phyloP scores from a whole-genome alignment of 2,888 invertebrate genomes.

The Sturmia bella region DNA sequence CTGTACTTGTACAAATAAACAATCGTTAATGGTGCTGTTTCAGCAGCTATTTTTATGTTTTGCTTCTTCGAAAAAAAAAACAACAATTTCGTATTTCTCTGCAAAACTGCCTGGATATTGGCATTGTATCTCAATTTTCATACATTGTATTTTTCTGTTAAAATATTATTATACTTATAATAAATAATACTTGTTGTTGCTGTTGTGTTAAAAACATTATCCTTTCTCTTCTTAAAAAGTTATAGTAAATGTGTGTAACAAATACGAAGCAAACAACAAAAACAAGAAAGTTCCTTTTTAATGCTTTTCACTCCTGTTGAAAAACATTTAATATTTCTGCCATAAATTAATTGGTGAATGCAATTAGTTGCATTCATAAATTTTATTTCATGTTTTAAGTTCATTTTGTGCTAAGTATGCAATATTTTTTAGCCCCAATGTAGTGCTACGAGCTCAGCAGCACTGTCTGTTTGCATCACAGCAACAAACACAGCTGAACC shows the following conservation, averaged over 20 bases:
- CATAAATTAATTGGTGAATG: slow-evolving; percentile 69
- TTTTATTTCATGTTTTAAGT: slow-evolving; percentile 66
- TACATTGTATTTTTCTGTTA: slow-evolving; percentile 39
- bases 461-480: neutral
- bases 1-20: neutral
- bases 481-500: neutral
- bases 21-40: slow-evolving; percentile 10
- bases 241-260: slow-evolving; percentile 26
- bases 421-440: slow-evolving; percentile 54
- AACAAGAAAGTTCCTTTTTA: slow-evolving; percentile 18
- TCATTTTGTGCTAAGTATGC: slow-evolving; percentile 67
- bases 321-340: slow-evolving; percentile 64
- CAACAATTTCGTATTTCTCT: slow-evolving; percentile 5
- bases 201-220: slow-evolving; percentile 44
- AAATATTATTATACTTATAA: slow-evolving; percentile 54
- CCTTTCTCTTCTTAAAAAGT: slow-evolving; percentile 24
- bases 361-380: slow-evolving; percentile 69
- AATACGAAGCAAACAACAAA: neutral
- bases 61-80: too few relatives aligned
- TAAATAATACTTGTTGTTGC: slow-evolving; percentile 59
- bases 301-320: slow-evolving; percentile 52
- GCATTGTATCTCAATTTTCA: slow-evolving; percentile 42
- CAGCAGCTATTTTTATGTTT: neutral
- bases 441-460: neutral
- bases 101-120: slow-evolving; percentile 23